Evolutionary conservation across 2,888 invertebrate species (phyloP), one percentile per base, ranked within the genome.

Genomic region (Chrysotoxum bicinctum): DNA sequence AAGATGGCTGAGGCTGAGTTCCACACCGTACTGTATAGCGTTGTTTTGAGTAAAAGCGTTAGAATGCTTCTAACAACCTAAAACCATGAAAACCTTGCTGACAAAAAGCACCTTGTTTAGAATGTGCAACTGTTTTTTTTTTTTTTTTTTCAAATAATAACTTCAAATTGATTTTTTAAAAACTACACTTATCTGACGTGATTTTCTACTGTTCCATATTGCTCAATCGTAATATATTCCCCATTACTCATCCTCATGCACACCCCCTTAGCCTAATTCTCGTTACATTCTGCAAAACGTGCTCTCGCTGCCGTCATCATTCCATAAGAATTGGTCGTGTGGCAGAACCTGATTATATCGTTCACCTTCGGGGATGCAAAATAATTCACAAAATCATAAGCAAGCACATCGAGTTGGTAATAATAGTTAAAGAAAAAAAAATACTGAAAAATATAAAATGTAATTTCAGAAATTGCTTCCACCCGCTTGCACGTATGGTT

Each of bases 371-470:
- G 8, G 72, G 82, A 77, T 77, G 77, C 72, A 78, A 66, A 82
- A 45, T 58, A 78, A 45, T 74, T 69, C 73, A 54, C 54, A 50
- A 73, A 74, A 73, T 69, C 83, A 73, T 73, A 78, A 78, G 62
- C 78, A 62, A 37, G 56, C 19, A 21, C 52, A 52, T 26, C 35
- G 32, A 32, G 52, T 45, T 32, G 58, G 40, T 54, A 45, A 23
- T 66, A 45, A 48, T 30, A 64, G n/a, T 19, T 1, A 32, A 32
- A 48, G 6, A 35, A 7, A 19, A 21, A 32, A 4, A 2, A 40
- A 37, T 26, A 23, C 40, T 26, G n/a, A 16, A 58, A 19, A n/a
- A 16, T 16, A 35, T 50, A n/a, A 35, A 50, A 35, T 50, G 32
- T 50, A 66, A 66, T 66, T 66, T 50, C 62, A 50, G 54, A 74